Conservation (phyloP, 2,113 vertebrate genomes). For the Camelus dromedarius region DNA sequence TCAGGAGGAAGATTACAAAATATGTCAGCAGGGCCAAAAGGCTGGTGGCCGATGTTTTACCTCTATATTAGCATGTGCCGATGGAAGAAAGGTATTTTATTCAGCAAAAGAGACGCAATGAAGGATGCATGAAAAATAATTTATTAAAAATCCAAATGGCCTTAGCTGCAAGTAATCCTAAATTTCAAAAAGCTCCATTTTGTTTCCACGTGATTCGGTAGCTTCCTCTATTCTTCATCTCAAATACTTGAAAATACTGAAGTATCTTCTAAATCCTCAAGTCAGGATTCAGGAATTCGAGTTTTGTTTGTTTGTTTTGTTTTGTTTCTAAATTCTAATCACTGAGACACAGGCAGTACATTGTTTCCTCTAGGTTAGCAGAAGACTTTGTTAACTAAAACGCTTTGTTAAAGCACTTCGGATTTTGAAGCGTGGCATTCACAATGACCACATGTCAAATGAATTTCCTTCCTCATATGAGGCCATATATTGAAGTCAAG, state of each 20-base stretch:
- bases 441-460: not conserved
- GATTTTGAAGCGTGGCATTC: not conserved
- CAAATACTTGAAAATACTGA: not conserved
- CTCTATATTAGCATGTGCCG: not conserved
- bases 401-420: not conserved
- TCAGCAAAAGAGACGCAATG: not conserved
- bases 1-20: constrained; percentile 14
- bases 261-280: not conserved
- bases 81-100: not conserved
- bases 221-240: not conserved
- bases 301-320: not conserved
- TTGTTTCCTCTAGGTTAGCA: not conserved
- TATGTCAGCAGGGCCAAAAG: not conserved
- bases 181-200: not conserved
- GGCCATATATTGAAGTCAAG: not conserved
- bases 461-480: not conserved
- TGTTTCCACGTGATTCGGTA: not conserved
- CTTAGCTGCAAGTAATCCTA: not conserved
- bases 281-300: not conserved
- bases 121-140: not conserved
- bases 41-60: not conserved
- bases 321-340: not conserved
- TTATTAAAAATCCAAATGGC: not conserved
- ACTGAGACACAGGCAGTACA: not conserved
- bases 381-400: not conserved